A percentile compares a stretch with the other conserved stretches of the same genome.
These are phyloP conservation scores for Aleiodes testaceus DNA, from an alignment of 2,888 invertebrate genomes.

Conservation along the genomic window DNA sequence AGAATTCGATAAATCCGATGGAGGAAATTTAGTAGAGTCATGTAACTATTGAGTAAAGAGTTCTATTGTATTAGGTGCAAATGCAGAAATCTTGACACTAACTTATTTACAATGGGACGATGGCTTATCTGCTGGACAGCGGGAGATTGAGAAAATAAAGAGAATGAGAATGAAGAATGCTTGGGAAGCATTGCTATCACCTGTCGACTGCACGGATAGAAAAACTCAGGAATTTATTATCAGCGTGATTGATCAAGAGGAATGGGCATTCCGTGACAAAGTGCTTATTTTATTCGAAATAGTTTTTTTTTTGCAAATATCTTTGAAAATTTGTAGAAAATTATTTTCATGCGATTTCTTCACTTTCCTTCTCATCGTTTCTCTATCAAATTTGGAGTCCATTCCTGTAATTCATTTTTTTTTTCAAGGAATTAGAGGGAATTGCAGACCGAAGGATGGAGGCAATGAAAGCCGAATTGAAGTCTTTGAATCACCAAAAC, in stretches of 20 bases:
- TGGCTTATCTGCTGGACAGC: slow-evolving; percentile 78
- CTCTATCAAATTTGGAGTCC: too few species aligned
- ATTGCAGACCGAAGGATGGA: slow-evolving; percentile 81
- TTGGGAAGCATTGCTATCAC: slow-evolving; percentile 78
- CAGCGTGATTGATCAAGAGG: slow-evolving; percentile 85
- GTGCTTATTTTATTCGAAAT: slow-evolving; percentile 68
- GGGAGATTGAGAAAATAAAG: slow-evolving; percentile 80
- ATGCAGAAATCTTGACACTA: slow-evolving; percentile 81
- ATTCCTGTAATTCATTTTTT: slow-evolving; percentile 12
- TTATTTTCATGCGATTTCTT: too few species aligned
- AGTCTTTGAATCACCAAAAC: slow-evolving; percentile 49
- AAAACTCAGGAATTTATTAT: slow-evolving; percentile 80
- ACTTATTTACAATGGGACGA: slow-evolving; percentile 79
- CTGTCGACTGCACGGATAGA: slow-evolving; percentile 75
- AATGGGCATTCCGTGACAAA: slow-evolving; percentile 88
- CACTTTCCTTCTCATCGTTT: too few species aligned
- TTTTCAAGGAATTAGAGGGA: slow-evolving; percentile 79
- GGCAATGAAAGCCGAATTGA: slow-evolving; percentile 79
- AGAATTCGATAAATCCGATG: too few species aligned
- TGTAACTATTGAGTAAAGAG: slow-evolving; percentile 1
- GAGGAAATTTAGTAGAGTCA: too few species aligned
- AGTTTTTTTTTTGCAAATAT: slow-evolving; percentile 24
- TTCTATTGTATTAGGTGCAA: slow-evolving; percentile 56
- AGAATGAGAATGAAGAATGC: slow-evolving; percentile 80
- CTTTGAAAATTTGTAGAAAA: slow-evolving; percentile 12